A percentile compares a stretch with the other conserved stretches of the same genome.
phyloP scores from a whole-genome alignment of 2,888 invertebrate species.

The Eilema griseolum region DNA sequence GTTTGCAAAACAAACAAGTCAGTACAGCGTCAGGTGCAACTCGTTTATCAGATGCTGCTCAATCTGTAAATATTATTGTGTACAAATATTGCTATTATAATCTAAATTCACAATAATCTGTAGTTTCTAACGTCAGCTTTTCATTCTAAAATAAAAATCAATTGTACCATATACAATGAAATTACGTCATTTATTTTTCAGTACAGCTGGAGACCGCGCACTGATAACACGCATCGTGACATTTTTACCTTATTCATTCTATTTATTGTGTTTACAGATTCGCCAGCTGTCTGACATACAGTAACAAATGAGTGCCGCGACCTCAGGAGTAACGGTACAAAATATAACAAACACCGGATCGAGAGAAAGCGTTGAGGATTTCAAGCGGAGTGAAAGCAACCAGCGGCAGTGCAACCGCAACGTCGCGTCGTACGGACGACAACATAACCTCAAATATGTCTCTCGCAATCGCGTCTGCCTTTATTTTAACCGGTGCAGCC shows the following conservation, averaged over 20 bases:
- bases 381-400: constrained; percentile 79
- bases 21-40: constrained; percentile 41
- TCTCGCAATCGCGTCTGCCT: constrained; percentile 66
- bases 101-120: constrained; percentile 24
- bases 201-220: constrained; percentile 55
- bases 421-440: constrained; percentile 72
- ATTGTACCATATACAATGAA: constrained; percentile 28
- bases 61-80: constrained; percentile 42
- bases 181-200: constrained; percentile 59
- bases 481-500: constrained; percentile 64
- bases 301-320: constrained; percentile 49
- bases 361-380: constrained; percentile 83
- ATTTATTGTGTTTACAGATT: constrained; percentile 41
- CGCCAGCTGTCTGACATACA: constrained; percentile 35
- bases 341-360: constrained; percentile 68
- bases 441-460: constrained; percentile 78
- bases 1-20: constrained; percentile 57
- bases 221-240: constrained; percentile 59
- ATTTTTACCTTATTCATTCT: constrained; percentile 21
- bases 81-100: background rate
- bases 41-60: constrained; percentile 35
- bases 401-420: constrained; percentile 68
- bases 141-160: constrained; percentile 25
- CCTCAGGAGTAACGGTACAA: constrained; percentile 78
- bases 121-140: constrained; percentile 36